A percentile compares a stretch with the other conserved stretches of the same genome.
Evolutionary conservation across 1,140 invertebrate species (phyloP).

Genomic region (Steinernema khuongi): DNA sequence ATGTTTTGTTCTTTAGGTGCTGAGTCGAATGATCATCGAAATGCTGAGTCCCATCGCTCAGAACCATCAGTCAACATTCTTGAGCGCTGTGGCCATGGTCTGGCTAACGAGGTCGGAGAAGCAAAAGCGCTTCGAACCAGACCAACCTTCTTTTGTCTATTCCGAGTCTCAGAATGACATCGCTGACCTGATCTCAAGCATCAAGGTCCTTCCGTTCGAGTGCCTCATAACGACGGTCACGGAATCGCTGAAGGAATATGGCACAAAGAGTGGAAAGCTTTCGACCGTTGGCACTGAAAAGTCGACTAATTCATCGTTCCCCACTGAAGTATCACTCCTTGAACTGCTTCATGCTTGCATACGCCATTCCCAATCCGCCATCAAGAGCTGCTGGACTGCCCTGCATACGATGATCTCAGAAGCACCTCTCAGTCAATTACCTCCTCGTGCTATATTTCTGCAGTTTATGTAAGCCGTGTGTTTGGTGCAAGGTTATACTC

Average conservation of each 20-base stretch:
- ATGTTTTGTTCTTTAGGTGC: constrained; percentile 60
- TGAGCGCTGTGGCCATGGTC: constrained; percentile 78
- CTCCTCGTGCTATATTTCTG: constrained; percentile 75
- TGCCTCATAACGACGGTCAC: constrained; percentile 77
- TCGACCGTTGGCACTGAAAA: constrained; percentile 40
- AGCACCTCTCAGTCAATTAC: constrained; percentile 65
- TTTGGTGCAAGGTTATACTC: background rate
- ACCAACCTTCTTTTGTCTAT: constrained; percentile 49
- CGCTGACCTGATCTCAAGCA: constrained; percentile 58
- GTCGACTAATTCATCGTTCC: constrained; percentile 51
- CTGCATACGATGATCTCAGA: constrained; percentile 75
- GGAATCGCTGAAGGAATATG: constrained; percentile 74
- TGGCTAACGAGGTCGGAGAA: constrained; percentile 69
- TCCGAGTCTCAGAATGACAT: constrained; percentile 45
- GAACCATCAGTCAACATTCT: constrained; percentile 75
- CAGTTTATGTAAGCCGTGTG: constrained; percentile 66
- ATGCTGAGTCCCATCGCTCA: constrained; percentile 79
- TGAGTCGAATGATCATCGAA: constrained; percentile 74
- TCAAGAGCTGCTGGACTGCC: constrained; percentile 68
- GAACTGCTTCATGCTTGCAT: constrained; percentile 72
- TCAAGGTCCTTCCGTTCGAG: constrained; percentile 78
- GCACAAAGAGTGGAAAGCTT: constrained; percentile 60
- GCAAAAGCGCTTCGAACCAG: constrained; percentile 27
- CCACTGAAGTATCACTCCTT: constrained; percentile 66
- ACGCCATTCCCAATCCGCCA: constrained; percentile 42